Evolutionary conservation across 2,113 vertebrate species (phyloP).

Genomic region (Emydura subglobosa): DNA sequence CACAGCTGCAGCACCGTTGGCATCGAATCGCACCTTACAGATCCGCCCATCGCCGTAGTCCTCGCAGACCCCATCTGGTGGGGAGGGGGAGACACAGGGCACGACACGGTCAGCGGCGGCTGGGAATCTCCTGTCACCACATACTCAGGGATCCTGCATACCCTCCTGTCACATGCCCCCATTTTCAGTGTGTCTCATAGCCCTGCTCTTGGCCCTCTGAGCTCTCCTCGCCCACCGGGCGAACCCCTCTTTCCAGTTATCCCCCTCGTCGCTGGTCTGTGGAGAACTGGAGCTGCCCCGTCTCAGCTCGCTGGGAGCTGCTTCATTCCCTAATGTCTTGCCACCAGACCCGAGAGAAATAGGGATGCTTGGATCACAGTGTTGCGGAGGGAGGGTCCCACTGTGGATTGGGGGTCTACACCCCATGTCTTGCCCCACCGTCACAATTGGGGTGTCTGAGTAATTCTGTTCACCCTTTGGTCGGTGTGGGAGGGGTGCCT

Average conservation of each 20-base stretch:
- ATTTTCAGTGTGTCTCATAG: not conserved
- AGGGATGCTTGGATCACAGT: not conserved
- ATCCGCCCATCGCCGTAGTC: constrained; percentile 81
- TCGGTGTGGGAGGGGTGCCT: not conserved
- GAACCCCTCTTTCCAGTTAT: not conserved
- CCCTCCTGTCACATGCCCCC: not conserved
- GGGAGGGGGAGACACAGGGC: constrained; percentile 55
- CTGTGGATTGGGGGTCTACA: not conserved
- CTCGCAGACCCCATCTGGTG: constrained; percentile 80
- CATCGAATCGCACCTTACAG: constrained; percentile 85
- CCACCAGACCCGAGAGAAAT: too few species aligned
- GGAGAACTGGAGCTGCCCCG: not conserved
- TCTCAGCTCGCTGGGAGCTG: not conserved
- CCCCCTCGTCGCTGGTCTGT: not conserved
- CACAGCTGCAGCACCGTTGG: constrained; percentile 79
- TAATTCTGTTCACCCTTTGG: not conserved
- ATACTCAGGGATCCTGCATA: not conserved
- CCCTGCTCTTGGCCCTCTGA: not conserved
- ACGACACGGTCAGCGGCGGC: not conserved
- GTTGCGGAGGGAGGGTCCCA: not conserved
- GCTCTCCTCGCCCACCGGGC: not conserved
- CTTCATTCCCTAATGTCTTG: not conserved
- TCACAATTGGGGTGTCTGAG: not conserved
- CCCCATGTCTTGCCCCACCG: not conserved
- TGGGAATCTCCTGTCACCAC: not conserved